A percentile compares a stretch with the other conserved stretches of the same genome.
Conservation (phyloP, 2,797 vertebrate genomes). For the Choloepus didactylus region DNA sequence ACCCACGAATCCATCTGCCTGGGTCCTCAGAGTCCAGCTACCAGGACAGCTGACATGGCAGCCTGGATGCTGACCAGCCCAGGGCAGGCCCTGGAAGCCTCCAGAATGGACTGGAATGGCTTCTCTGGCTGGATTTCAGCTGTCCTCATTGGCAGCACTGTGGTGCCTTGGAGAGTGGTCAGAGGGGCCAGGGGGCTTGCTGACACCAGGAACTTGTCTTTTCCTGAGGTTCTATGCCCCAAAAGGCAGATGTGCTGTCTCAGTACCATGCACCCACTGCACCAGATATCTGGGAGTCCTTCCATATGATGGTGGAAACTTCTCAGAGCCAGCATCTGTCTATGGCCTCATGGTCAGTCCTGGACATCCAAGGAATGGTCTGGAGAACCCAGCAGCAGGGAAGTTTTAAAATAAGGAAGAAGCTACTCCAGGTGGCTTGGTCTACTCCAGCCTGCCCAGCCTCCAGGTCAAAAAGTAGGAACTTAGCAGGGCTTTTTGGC, state of each 20-base stretch:
- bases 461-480: neutral
- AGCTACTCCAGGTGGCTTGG: neutral
- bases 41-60: neutral
- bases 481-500: neutral
- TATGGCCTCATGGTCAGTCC: neutral
- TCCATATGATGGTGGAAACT: accelerated
- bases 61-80: neutral
- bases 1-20: neutral
- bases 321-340: neutral
- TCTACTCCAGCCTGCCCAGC: neutral
- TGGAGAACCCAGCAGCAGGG: neutral
- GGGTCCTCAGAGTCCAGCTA: neutral
- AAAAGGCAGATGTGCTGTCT: neutral
- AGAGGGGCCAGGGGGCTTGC: neutral
- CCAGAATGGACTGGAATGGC: neutral
- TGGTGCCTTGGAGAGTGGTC: neutral
- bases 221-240: neutral
- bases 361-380: neutral
- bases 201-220: neutral
- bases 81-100: neutral
- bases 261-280: neutral
- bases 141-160: neutral
- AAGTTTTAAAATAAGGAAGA: slow-evolving; percentile 2
- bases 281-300: neutral
- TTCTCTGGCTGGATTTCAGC: neutral